Conservation (phyloP, 2,888 invertebrate species). For the Phengaris alcon region DNA sequence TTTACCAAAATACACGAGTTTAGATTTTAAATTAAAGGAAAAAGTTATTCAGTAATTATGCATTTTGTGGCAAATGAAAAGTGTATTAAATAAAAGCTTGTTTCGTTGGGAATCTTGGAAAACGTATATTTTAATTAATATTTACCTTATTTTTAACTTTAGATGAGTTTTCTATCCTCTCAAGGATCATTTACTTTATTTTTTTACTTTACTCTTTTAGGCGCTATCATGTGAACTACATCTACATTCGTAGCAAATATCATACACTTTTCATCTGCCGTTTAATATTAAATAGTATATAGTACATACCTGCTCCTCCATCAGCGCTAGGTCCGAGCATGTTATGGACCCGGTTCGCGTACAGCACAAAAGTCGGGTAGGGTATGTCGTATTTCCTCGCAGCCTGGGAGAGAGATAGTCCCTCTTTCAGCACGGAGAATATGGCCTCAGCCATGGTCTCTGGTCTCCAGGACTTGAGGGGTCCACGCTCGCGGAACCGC, state of each 20-base stretch:
- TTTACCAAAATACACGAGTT: neutral
- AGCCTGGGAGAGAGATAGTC: slow-evolving; percentile 92
- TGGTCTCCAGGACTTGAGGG: slow-evolving; percentile 94
- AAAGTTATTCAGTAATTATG: neutral
- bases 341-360: slow-evolving; percentile 95
- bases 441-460: slow-evolving; percentile 98
- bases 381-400: slow-evolving; percentile 96
- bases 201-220: no score
- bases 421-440: slow-evolving; percentile 94
- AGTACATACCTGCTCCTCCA: slow-evolving; percentile 88
- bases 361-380: slow-evolving; percentile 95
- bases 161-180: no score
- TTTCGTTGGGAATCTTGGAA: neutral
- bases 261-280: slow-evolving; percentile 44
- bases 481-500: slow-evolving; percentile 94
- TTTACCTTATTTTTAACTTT: no score
- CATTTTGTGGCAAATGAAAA: slow-evolving; percentile 17
- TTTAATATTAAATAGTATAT: slow-evolving; percentile 33
- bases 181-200: no score
- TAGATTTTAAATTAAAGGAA: no score
- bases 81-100: neutral
- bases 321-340: slow-evolving; percentile 96
- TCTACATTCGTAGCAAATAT: neutral
- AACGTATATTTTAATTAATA: no score
- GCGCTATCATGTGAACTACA: no score